Base-by-base conservation (phyloP, 1,140 invertebrate species). In the Meteorus sp. region DNA sequence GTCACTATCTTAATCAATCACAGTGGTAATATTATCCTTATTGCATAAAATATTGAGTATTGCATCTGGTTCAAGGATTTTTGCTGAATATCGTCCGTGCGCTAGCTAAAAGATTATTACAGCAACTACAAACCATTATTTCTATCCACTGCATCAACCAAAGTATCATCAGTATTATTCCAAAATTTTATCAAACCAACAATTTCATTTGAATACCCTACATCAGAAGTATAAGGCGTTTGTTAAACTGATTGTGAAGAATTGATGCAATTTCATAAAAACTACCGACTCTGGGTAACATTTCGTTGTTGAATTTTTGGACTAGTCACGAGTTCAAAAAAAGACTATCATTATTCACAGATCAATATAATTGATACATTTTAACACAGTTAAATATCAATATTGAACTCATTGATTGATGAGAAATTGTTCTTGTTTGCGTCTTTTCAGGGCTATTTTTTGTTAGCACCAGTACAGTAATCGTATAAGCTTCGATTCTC, bases 221-320 rank as follows among this genome's bases (percentile, higher is more conserved):
- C 35, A 60, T 66, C 62, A 23, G 62, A 64, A 47, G 56, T 37
- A n/a, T n/a, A 15, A 67, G 53, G 31, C 50, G 27, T 51, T 59
- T 62, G 17, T 60, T 58, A 60, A 62, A 67, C 9, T 20, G 9
- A 56, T 67, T 64, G 27, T 60, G 29, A 17, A 67, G 22, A 59
- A 54, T 63, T n/a, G 33, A 58, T 37, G 56, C 64, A 13, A 63
- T 63, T 59, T 47, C 43, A 51, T 27, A 56, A 41, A 41, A 53
- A 55, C 59, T 60, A 59, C 61, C 52, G 29, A 52, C 47, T 27
- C 60, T 65, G 47, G 62, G 60, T n/a, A 70, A 25, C 8, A 66
- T 19, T 52, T 67, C 64, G 47, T 71, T 68, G 39, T 66, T 62
- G 1, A 69, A 27, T 47, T 53, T 50, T 43, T 69, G 31, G 59